Base-by-base conservation (phyloP, 2,888 invertebrate genomes). In the Dioctria rufipes region DNA sequence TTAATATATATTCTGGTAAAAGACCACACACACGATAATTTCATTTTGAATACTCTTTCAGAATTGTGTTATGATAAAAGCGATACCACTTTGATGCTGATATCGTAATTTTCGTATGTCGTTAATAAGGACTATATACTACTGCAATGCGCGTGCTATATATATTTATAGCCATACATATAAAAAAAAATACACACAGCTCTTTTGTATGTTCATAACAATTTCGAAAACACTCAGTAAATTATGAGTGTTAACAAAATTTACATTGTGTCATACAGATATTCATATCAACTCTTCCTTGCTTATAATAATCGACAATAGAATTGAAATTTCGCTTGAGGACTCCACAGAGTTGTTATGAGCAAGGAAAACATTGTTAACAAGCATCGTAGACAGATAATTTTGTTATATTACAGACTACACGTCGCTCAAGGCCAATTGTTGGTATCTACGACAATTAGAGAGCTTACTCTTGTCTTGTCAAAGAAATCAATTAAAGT, bases 401-500 rank as follows among this genome's bases (percentile, higher is more conserved):
- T 61, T 61, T 61, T 61, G 61, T 61, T 61, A 61, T 61, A 61
- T 61, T 61, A 61, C 61, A 25, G 25, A 25, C 25, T 25, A 61
- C 39, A 61, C 61, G 3, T 39, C 61, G 61, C 61, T 25, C 61
- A 25, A 39, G 39, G 61, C 2, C n/a, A 61, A 61, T 61, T 61
- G 11, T 11, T 51, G 61, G 3, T 61, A 39, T 39, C 61, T 61
- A 11, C 61, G 39, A 61, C 37, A 39, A 61, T 61, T 61, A 61
- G 39, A 61, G 61, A 39, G 61, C n/a, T 54, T 54, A n/a, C 54
- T 54, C 54, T 54, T 54, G 54, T 11, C 54, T 54, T n/a, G 54
- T 54, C 61, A 61, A 61, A 61, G 61, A 61, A 61, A 61, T 61
- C 61, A 61, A 61, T 61, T 61, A 61, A 61, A 61, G 61, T 61